These are phyloP conservation scores for Musca vetustissima DNA, from an alignment of 1,140 invertebrate genomes.

Conservation along the genomic window DNA sequence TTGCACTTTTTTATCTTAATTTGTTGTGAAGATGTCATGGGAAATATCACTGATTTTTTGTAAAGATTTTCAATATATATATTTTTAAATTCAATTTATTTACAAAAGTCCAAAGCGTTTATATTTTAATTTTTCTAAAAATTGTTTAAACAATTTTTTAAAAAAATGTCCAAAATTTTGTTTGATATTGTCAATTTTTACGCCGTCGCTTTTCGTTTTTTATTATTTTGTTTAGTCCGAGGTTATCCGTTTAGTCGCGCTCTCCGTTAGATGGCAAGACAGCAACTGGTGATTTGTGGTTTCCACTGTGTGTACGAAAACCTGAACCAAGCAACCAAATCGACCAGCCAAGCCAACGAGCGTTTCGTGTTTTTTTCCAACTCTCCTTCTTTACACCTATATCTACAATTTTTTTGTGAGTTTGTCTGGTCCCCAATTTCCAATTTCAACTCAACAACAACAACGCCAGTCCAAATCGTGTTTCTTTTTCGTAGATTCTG, in stretches of 20 bases:
- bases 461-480: constrained; percentile 1
- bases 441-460: no score
- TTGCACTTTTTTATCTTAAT: constrained; percentile 21
- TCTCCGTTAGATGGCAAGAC: constrained; percentile 25
- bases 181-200: no score
- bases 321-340: constrained; percentile 18
- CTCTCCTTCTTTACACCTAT: not conserved
- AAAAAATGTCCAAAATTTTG: no score
- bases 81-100: no score
- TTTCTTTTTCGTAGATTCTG: constrained; percentile 21
- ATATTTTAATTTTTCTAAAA: no score
- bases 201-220: constrained; percentile 2
- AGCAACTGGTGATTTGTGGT: constrained; percentile 25
- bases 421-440: not conserved
- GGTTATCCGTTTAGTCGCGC: constrained; percentile 26
- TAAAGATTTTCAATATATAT: no score
- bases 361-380: constrained; percentile 2
- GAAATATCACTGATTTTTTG: not conserved
- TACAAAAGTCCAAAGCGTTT: no score
- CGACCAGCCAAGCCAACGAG: not conserved
- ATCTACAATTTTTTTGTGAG: not conserved
- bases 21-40: not conserved
- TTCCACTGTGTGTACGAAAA: constrained; percentile 16
- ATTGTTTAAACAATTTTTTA: not conserved
- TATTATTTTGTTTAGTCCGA: not conserved